Evolutionary conservation across 2,888 invertebrate genomes (phyloP).

Genomic region (Trichogramma evanescens): DNA sequence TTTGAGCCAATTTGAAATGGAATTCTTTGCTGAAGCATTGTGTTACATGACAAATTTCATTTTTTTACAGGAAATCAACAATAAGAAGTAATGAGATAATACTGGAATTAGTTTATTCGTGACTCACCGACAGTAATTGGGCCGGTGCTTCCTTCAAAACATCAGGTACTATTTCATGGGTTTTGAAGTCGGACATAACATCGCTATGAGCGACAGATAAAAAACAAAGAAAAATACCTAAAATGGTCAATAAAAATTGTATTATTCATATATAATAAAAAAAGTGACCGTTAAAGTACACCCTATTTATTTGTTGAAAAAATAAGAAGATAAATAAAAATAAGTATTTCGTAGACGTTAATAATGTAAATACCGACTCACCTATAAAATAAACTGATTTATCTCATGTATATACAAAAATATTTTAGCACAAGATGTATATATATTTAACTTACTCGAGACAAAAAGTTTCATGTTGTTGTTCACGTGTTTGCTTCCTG

Average conservation of each 20-base stretch:
- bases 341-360: too few relatives aligned
- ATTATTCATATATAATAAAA: neutral
- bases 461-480: too few relatives aligned
- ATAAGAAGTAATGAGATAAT: constrained; percentile 37
- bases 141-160: constrained; percentile 9
- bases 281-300: neutral
- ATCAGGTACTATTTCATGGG: constrained; percentile 14
- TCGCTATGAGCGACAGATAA: neutral
- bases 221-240: constrained; percentile 1
- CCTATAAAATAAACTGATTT: too few relatives aligned
- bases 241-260: neutral
- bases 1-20: neutral
- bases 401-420: too few relatives aligned
- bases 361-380: neutral
- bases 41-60: neutral
- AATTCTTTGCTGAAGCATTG: neutral
- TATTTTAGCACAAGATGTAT: too few relatives aligned
- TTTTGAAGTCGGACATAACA: neutral
- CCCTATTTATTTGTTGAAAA: neutral
- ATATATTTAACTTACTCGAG: too few relatives aligned
- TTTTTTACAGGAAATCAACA: constrained; percentile 12
- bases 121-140: constrained; percentile 9
- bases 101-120: too few relatives aligned
- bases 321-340: neutral
- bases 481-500: too few relatives aligned